A percentile compares a stretch with the other conserved stretches of the same genome.
Evolutionary conservation across 2,113 vertebrate genomes (phyloP).

Genomic region (Micronycteris hirsuta): DNA sequence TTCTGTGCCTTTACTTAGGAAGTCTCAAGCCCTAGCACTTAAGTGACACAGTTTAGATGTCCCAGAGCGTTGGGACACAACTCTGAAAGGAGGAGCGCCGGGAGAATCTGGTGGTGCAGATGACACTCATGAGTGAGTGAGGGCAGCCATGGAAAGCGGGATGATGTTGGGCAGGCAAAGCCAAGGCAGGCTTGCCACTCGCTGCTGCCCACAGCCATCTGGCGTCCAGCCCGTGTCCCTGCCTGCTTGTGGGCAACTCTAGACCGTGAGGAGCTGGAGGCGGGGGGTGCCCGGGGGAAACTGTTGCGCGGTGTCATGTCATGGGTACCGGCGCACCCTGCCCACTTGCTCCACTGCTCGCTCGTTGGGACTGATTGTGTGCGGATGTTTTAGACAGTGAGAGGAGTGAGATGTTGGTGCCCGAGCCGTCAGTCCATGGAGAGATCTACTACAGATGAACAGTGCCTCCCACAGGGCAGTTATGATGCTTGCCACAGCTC

Average conservation of each 20-base stretch:
- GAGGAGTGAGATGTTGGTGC: too few species aligned
- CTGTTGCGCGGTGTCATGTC: not conserved
- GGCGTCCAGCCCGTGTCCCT: not conserved
- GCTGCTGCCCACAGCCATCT: not conserved
- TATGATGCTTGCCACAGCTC: not conserved
- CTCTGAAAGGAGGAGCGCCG: not conserved
- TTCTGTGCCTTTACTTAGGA: not conserved
- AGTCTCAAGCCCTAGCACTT: not conserved
- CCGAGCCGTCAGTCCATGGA: too few species aligned
- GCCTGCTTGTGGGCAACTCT: conserved; percentile 40
- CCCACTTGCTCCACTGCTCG: not conserved
- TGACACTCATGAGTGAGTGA: conserved; percentile 40
- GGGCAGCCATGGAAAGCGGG: not conserved
- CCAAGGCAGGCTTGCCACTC: not conserved
- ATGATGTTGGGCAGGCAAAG: rapidly evolving
- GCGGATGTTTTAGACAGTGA: not conserved
- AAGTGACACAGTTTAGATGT: not conserved
- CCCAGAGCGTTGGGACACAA: not conserved
- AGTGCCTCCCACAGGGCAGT: not conserved
- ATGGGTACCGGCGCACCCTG: not conserved
- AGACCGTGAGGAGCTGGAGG: not conserved
- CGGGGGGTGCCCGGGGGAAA: not conserved
- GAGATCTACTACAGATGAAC: not conserved
- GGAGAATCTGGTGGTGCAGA: conserved; percentile 56
- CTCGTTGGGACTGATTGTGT: not conserved